These are phyloP conservation scores for Scrobipalpa atriplicella DNA, from an alignment of 2,888 invertebrate genomes.

Conservation along the genomic window DNA sequence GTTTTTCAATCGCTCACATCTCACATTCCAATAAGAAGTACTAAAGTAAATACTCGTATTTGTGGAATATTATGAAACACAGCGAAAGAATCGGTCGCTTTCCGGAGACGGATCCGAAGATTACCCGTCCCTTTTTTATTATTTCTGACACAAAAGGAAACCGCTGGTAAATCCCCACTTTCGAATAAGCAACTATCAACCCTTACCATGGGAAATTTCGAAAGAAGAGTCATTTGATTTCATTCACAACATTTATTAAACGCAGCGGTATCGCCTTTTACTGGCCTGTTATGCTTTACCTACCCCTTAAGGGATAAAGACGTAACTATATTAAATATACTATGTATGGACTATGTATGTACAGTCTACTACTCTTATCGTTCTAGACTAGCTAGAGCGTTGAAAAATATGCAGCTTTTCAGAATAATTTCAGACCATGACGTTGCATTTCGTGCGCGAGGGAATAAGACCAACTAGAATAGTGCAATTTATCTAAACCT, in stretches of 20 bases:
- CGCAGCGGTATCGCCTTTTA: no score
- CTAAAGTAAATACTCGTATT: neutral
- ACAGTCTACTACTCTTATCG: neutral
- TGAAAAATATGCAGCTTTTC: neutral
- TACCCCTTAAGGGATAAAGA: no score
- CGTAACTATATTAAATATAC: no score
- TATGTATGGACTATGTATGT: no score
- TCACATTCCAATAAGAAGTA: no score
- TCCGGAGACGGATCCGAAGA: slow-evolving; percentile 44
- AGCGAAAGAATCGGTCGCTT: slow-evolving; percentile 33
- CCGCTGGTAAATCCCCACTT: slow-evolving; percentile 50
- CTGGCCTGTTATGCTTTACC: neutral
- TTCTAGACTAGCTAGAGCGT: neutral
- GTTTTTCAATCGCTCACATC: no score
- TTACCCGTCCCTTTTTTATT: slow-evolving; percentile 54
- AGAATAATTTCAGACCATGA: slow-evolving; percentile 2
- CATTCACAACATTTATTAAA: no score
- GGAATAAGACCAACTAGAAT: neutral
- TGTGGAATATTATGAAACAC: slow-evolving; percentile 33
- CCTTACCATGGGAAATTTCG: neutral
- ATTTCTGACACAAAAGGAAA: slow-evolving; percentile 54
- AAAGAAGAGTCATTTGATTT: no score
- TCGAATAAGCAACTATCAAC: slow-evolving; percentile 43
- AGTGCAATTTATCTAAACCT: no score
- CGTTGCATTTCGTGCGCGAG: neutral